These are phyloP conservation scores for Elysia chlorotica DNA, from an alignment of 1,140 invertebrate genomes.

Conservation along the genomic window DNA sequence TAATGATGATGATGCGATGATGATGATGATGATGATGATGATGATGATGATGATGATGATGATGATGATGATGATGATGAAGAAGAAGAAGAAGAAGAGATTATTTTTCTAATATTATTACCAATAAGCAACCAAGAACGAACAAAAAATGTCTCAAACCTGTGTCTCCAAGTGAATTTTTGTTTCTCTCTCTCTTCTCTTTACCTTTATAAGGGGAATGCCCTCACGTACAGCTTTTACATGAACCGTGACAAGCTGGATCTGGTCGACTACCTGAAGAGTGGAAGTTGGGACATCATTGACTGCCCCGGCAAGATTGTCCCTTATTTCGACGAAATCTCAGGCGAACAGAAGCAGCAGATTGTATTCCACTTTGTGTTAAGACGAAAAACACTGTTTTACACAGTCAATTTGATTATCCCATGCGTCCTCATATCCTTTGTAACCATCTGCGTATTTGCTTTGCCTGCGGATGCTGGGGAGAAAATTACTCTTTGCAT, in stretches of 20 bases:
- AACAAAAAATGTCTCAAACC: too few species aligned
- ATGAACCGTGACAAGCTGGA: conserved; percentile 95
- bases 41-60: too few species aligned
- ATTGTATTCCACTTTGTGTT: conserved; percentile 77
- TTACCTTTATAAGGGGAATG: too few species aligned
- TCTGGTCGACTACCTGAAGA: conserved; percentile 96
- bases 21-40: too few species aligned
- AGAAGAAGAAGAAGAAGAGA: too few species aligned
- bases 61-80: too few species aligned
- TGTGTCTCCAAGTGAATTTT: too few species aligned
- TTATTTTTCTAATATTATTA: too few species aligned
- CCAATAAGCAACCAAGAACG: too few species aligned
- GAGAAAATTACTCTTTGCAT: conserved; percentile 61
- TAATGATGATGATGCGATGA: too few species aligned
- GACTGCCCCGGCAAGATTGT: conserved; percentile 76
- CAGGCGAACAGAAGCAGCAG: conserved; percentile 42
- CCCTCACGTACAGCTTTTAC: conserved; percentile 91
- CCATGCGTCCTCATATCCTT: conserved; percentile 58
- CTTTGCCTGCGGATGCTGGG: conserved; percentile 65
- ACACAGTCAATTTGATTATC: conserved; percentile 84
- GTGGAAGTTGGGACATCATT: conserved; percentile 99
- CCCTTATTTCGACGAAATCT: conserved; percentile 36
- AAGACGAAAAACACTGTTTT: conserved; percentile 96
- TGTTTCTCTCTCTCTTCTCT: too few species aligned
- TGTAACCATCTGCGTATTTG: conserved; percentile 97